phyloP scores from a whole-genome alignment of 2,888 invertebrate species.

The Morinoia aosen region DNA sequence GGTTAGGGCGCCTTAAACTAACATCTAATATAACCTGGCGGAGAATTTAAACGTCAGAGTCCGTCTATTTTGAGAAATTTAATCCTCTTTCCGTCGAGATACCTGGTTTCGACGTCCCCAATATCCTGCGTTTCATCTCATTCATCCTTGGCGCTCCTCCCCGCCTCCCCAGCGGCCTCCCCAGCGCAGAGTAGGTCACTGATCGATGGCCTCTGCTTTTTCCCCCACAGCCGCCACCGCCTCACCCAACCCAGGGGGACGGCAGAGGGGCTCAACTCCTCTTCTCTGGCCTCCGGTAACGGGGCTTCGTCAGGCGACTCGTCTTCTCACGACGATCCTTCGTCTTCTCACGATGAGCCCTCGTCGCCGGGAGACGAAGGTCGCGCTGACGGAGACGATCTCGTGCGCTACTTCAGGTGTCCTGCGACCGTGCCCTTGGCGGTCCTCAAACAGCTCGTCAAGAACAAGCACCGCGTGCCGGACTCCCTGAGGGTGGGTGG shows the following conservation, averaged over 20 bases:
- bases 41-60: too few species aligned
- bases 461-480: slow-evolving; percentile 79
- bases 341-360: too few species aligned
- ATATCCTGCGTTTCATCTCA: neutral
- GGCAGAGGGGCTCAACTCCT: neutral
- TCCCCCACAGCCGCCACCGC: neutral
- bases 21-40: too few species aligned
- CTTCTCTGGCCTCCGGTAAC: neutral
- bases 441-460: slow-evolving; percentile 89
- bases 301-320: too few species aligned
- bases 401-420: slow-evolving; percentile 83
- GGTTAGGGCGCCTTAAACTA: too few species aligned
- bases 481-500: slow-evolving; percentile 63
- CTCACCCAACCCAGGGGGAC: neutral
- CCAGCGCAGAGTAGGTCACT: too few species aligned
- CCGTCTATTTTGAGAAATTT: too few species aligned
- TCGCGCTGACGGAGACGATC: neutral
- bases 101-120: neutral
- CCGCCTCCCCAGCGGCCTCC: neutral
- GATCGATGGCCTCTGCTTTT: neutral
- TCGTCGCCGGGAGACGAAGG: neutral
- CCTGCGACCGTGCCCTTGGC: slow-evolving; percentile 91
- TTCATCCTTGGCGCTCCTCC: neutral
- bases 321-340: too few species aligned
- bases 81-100: too few species aligned